A percentile compares a stretch with the other conserved stretches of the same genome.
Conservation (phyloP, 2,888 invertebrate genomes). For the Agonopterix subpropinquella region DNA sequence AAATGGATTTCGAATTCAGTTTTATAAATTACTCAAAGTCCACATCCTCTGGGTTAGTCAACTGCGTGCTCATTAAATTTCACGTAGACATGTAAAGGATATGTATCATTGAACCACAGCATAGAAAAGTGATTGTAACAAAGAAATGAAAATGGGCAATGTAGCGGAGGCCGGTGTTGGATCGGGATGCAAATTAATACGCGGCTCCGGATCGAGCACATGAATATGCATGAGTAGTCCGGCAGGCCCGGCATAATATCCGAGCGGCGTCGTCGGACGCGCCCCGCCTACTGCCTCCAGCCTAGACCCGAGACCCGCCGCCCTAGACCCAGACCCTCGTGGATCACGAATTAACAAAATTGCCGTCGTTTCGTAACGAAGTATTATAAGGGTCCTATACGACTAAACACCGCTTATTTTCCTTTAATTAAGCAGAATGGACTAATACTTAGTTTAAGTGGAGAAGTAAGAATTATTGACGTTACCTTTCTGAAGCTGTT, state of each 20-base stretch:
- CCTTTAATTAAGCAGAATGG: constrained; percentile 7
- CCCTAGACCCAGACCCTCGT: background rate
- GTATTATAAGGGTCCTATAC: constrained; percentile 8
- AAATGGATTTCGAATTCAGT: background rate
- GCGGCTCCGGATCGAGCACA: constrained; percentile 59
- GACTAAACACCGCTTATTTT: constrained; percentile 4
- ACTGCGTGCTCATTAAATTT: constrained; percentile 24
- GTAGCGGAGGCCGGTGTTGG: constrained; percentile 45
- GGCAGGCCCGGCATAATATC: constrained; percentile 61
- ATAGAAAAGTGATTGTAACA: constrained; percentile 29
- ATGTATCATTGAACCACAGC: constrained; percentile 37
- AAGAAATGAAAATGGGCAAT: constrained; percentile 60
- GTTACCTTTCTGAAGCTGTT: too few species aligned
- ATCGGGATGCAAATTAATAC: constrained; percentile 73
- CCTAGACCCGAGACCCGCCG: background rate
- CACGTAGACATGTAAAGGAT: constrained; percentile 7
- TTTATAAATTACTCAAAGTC: background rate
- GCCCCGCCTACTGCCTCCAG: background rate
- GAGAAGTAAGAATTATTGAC: too few species aligned
- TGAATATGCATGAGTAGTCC: constrained; percentile 67
- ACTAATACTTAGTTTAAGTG: too few species aligned
- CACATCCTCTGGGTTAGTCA: too few species aligned
- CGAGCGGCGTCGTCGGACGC: constrained; percentile 29
- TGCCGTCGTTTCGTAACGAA: constrained; percentile 9
- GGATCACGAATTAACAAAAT: constrained; percentile 10